Conservation (phyloP, 1,140 invertebrate genomes). For the Sinonovacula constricta region DNA sequence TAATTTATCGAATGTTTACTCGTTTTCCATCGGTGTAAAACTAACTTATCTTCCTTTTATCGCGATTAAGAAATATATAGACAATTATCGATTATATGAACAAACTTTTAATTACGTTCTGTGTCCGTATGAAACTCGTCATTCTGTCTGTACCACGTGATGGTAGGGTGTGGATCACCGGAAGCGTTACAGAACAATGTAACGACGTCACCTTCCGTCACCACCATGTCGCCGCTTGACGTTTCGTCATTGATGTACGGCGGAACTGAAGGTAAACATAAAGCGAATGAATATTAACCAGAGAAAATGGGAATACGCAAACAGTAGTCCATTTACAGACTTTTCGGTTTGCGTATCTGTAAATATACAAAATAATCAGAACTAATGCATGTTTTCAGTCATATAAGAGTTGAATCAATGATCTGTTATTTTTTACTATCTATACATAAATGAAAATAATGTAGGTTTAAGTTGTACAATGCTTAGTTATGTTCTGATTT, state of each 20-base stretch:
- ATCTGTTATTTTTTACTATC: not conserved
- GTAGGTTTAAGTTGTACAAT: not conserved
- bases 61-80: too few species aligned
- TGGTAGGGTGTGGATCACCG: conserved; percentile 67
- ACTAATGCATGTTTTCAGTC: too few species aligned
- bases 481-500: not conserved
- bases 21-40: too few species aligned
- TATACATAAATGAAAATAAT: not conserved
- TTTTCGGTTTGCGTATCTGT: too few species aligned
- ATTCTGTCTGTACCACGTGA: conserved; percentile 67
- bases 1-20: too few species aligned
- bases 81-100: too few species aligned
- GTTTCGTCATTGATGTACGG: conserved; percentile 59
- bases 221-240: conserved; percentile 51
- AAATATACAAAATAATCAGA: too few species aligned
- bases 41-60: too few species aligned
- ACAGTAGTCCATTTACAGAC: too few species aligned
- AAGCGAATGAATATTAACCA: not conserved
- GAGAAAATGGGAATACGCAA: not conserved
- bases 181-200: conserved; percentile 73
- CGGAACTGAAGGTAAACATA: conserved; percentile 61
- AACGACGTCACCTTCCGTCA: conserved; percentile 69
- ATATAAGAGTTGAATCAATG: not conserved
- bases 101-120: too few species aligned
- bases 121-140: not conserved